Evolutionary conservation across 2,888 invertebrate species (phyloP).

Genomic region (Polyploca ridens): DNA sequence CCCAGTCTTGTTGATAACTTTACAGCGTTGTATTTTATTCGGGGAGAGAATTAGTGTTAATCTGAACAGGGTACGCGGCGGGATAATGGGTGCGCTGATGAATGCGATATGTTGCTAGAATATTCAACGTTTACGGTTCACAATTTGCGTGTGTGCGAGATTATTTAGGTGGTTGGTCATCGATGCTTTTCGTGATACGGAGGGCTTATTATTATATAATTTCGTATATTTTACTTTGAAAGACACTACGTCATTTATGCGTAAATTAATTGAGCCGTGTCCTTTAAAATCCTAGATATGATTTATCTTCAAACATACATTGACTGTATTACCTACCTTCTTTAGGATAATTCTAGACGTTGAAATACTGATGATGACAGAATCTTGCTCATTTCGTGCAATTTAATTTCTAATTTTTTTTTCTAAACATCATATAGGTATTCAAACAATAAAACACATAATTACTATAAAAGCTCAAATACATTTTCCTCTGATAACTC

Average conservation of each 20-base stretch:
- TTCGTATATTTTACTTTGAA: background rate
- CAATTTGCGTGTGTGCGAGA: slow-evolving; percentile 9
- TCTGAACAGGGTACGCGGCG: slow-evolving; percentile 48
- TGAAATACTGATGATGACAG: no score
- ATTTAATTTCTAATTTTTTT: no score
- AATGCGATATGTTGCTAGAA: slow-evolving; percentile 54
- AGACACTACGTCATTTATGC: no score
- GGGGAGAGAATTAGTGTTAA: slow-evolving; percentile 72
- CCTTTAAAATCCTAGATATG: no score
- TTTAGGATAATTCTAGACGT: no score
- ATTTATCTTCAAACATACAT: no score
- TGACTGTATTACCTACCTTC: background rate
- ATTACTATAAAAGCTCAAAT: slow-evolving; percentile 10
- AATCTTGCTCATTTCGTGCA: background rate
- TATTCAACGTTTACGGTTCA: slow-evolving; percentile 35
- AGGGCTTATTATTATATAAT: background rate
- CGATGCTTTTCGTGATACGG: background rate
- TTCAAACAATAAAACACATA: background rate
- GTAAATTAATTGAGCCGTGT: no score
- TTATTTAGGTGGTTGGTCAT: background rate
- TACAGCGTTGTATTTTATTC: slow-evolving; percentile 75
- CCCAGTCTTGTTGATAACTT: slow-evolving; percentile 81
- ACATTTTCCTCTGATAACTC: slow-evolving; percentile 23
- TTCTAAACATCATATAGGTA: no score
- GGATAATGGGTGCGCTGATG: slow-evolving; percentile 56